Evolutionary conservation across 2,888 invertebrate genomes (phyloP).

Genomic region (Nebria brevicollis): DNA sequence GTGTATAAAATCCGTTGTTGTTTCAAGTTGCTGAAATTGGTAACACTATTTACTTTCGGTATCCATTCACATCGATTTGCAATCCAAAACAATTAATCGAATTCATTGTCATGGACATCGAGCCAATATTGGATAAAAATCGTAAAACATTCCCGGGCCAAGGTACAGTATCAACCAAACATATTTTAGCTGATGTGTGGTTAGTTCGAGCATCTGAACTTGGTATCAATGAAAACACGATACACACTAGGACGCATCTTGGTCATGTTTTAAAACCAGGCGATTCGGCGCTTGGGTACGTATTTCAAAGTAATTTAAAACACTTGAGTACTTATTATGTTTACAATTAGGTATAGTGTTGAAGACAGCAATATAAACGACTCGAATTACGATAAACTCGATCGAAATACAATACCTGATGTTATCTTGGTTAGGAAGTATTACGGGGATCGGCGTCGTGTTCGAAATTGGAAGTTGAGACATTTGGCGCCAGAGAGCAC

Average conservation of each 20-base stretch:
- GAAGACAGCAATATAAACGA: conserved; percentile 94
- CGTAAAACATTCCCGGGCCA: conserved; percentile 86
- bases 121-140: conserved; percentile 79
- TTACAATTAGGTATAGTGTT: conserved; percentile 80
- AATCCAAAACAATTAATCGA: conserved; percentile 91
- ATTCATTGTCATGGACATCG: conserved; percentile 95
- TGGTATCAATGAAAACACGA: conserved; percentile 82
- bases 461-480: conserved; percentile 90
- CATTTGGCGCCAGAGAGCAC: conserved; percentile 80
- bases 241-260: conserved; percentile 91
- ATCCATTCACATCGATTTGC: conserved; percentile 87
- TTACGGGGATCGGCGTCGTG: conserved; percentile 80
- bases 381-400: conserved; percentile 84
- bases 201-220: conserved; percentile 87
- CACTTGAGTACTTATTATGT: not conserved
- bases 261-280: conserved; percentile 94
- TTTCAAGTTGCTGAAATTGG: conserved; percentile 83
- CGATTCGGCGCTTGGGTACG: conserved; percentile 90
- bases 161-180: conserved; percentile 86
- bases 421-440: conserved; percentile 94
- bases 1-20: conserved; percentile 4
- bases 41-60: conserved; percentile 83
- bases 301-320: not conserved
- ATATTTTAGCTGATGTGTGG: conserved; percentile 93
- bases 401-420: conserved; percentile 78